Evolutionary conservation across 2,888 invertebrate genomes (phyloP).

Genomic region (Thera obeliscata): DNA sequence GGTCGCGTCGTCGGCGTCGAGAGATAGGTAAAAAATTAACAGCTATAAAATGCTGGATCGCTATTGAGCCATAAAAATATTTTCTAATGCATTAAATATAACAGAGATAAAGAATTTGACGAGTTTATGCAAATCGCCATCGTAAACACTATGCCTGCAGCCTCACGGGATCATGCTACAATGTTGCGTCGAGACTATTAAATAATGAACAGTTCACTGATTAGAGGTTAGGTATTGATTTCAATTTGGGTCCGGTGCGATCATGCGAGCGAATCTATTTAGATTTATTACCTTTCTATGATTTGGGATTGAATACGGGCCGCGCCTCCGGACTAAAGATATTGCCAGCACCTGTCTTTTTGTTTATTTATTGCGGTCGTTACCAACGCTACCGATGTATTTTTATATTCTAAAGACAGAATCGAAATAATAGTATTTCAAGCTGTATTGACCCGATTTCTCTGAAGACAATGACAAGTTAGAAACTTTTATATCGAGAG

Average conservation of each 20-base stretch:
- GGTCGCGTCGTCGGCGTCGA: neutral
- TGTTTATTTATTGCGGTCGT: conserved; percentile 33
- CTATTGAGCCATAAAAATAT: conserved; percentile 27
- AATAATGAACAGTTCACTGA: conserved; percentile 59
- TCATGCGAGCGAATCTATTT: conserved; percentile 32
- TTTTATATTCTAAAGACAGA: conserved; percentile 7
- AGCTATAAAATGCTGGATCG: conserved; percentile 24
- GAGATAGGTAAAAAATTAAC: conserved; percentile 17
- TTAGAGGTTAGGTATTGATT: conserved; percentile 56
- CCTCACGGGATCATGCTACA: conserved; percentile 9
- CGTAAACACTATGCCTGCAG: conserved; percentile 22
- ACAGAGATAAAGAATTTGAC: conserved; percentile 26
- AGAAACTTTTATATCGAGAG: neutral
- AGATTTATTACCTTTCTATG: conserved; percentile 41
- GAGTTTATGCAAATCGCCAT: conserved; percentile 36
- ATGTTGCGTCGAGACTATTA: conserved; percentile 44
- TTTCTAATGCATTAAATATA: conserved; percentile 16
- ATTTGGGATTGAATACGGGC: conserved; percentile 33
- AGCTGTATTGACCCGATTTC: conserved; percentile 12
- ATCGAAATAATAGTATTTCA: conserved; percentile 8
- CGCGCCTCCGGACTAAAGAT: conserved; percentile 31
- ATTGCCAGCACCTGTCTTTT: conserved; percentile 29
- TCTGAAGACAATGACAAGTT: conserved; percentile 1
- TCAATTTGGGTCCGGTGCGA: conserved; percentile 47
- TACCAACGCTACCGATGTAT: conserved; percentile 26